Base-by-base conservation (phyloP, 2,113 vertebrate species). In the Anthoscopus minutus region DNA sequence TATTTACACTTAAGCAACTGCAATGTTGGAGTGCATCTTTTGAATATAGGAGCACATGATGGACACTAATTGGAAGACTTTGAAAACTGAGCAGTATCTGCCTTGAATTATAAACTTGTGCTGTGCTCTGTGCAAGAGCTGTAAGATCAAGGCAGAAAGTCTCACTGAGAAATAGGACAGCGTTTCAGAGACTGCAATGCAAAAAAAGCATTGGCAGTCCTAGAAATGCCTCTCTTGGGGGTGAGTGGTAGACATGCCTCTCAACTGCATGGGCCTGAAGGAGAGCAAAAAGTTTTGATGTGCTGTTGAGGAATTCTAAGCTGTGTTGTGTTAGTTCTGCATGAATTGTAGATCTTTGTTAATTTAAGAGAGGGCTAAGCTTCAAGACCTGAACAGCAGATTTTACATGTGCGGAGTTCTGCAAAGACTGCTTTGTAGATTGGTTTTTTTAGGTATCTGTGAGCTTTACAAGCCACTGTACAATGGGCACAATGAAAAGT, bases 41-140 rank as follows among this genome's bases (percentile, higher is more conserved):
- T 90, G 54, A 90, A 76, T 47, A 71, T 88, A 88, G 60, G 64
- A 67, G 72, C 16, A 47, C 47, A 40, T 93, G 91, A 96, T 74
- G 80, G 94, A 94, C 88, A 56, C 86, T 95, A 94, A 94, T 91
- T 92, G 83, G 91, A 56, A 83, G 56, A 35, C 22, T 92, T 57
- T 78, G 57, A 66, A 89, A 92, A 67, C 27, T 44, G 80, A 74
- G n/a, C 35, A 69, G 48, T 78, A 19, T 64, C 64, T 96, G 69
- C 72, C 44, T 93, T 86, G 72, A 86, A 92, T 95, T 92, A 66
- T 31, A 92, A 70, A 56, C 30, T 70, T 71, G 56, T 58, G 19
- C 64, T 78, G 40, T 71, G 72, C 54, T 45, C 45, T 20, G 21
- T 24, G 13, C 42, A 40, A 37, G 50, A 22, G 86, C 31, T 74